Evolutionary conservation across 2,797 vertebrate genomes (phyloP).

Genomic region (Enoplosus armatus): DNA sequence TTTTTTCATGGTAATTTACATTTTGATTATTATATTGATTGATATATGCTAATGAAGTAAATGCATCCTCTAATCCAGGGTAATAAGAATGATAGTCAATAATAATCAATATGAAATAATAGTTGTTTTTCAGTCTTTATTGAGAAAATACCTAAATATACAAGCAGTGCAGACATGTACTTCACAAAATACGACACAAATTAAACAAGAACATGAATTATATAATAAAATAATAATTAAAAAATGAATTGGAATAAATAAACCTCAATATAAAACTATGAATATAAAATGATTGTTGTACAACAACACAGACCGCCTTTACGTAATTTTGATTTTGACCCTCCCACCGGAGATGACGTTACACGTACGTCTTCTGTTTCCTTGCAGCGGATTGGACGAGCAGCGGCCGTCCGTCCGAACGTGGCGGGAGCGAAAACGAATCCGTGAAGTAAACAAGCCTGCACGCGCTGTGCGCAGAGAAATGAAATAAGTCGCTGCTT

Average conservation of each 20-base stretch:
- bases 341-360: slow-evolving; percentile 50
- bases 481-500: rapidly evolving
- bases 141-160: too few relatives aligned
- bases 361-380: rapidly evolving
- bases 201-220: too few relatives aligned
- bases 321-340: background rate
- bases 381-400: slow-evolving; percentile 67
- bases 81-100: background rate
- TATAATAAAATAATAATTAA: too few relatives aligned
- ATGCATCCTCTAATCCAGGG: background rate
- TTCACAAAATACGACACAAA: too few relatives aligned
- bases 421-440: slow-evolving; percentile 62
- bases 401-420: rapidly evolving
- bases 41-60: background rate
- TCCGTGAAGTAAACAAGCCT: background rate
- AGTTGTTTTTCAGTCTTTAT: too few relatives aligned
- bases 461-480: background rate
- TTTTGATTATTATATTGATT: background rate
- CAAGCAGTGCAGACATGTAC: too few relatives aligned
- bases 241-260: too few relatives aligned
- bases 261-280: too few relatives aligned
- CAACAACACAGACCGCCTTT: background rate
- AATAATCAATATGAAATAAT: background rate
- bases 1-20: background rate
- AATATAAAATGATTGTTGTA: background rate